Evolutionary conservation across 2,797 vertebrate species (phyloP), one percentile per base, ranked within the genome.

Genomic region (Pempheris klunzingeri): DNA sequence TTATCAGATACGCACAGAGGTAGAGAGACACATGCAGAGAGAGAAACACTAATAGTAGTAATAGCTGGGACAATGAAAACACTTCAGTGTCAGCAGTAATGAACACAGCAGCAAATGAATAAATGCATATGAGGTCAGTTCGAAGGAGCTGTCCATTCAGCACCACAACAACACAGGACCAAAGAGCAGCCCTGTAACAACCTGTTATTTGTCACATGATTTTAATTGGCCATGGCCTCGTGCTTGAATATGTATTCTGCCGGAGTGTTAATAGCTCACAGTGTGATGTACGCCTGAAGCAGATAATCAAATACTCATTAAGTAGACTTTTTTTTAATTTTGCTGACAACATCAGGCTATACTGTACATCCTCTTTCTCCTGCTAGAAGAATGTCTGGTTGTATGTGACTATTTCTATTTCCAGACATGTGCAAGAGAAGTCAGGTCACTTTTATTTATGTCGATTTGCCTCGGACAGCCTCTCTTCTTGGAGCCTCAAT

Each of bases 81-180:
- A 30, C 22, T 53, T 41, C 9, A 26, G 53, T 20, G 46, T 50
- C 58, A 46, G 28, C n/a, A 46, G 30, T 24, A 70, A 38, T 20
- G 11, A 70, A 36, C 44, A 14, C 58, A 52, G 52, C 59, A 34
- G 32, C 30, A 59, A 30, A 30, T n/a, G 30, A 5, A 36, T 28
- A n/a, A 6, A 26, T 11, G 17, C 38, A 28, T 15, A 6, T 38
- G 2, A 41, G 26, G 20, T 49, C 24, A 22, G 58, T 34, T 13
- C 7, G 38, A 41, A 41, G 66, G 72, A 66, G 61, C 41, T 66
- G 49, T 62, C 61, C 30, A 1, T 68, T 68, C 38, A 72, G 68
- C 78, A 72, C 67, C 32, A 54, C 28, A 7, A 18, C 58, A 24
- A 22, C 61, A 39, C 65, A 30, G 15, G n/a, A 26, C 5, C 0